Conservation (phyloP, 2,888 invertebrate genomes). For the Lepas anatifera region DNA sequence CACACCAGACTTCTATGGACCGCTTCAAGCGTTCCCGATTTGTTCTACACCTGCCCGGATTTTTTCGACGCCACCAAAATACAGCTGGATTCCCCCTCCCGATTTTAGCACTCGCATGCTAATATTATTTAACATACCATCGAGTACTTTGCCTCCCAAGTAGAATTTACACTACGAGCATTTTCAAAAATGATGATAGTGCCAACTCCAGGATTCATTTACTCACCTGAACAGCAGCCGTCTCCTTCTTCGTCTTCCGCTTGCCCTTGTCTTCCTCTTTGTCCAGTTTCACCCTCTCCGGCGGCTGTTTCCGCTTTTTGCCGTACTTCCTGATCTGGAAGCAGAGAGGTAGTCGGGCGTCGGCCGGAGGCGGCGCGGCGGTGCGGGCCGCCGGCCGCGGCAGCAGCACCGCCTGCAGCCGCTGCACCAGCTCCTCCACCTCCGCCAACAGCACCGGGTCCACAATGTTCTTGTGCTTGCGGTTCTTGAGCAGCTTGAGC, state of each 20-base stretch:
- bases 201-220: no score
- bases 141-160: no score
- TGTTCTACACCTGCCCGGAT: no score
- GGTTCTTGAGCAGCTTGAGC: slow-evolving; percentile 27
- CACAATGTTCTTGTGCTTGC: slow-evolving; percentile 36
- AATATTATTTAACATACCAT: no score
- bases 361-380: not conserved
- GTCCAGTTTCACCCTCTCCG: slow-evolving; percentile 23
- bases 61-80: no score
- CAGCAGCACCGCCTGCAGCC: slow-evolving; percentile 33
- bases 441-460: slow-evolving; percentile 44
- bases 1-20: no score
- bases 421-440: slow-evolving; percentile 39
- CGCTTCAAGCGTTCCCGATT: no score
- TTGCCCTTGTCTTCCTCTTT: not conserved
- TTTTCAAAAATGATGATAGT: no score
- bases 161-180: no score
- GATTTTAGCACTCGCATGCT: no score
- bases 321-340: slow-evolving; percentile 32
- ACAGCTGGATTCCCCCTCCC: no score
- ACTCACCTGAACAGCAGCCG: not conserved
- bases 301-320: slow-evolving; percentile 23
- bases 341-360: slow-evolving; percentile 32
- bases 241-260: not conserved
- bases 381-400: slow-evolving; percentile 20